Evolutionary conservation across 2,797 vertebrate species (phyloP), one percentile per base, ranked within the genome.

Genomic region (Gila robusta): DNA sequence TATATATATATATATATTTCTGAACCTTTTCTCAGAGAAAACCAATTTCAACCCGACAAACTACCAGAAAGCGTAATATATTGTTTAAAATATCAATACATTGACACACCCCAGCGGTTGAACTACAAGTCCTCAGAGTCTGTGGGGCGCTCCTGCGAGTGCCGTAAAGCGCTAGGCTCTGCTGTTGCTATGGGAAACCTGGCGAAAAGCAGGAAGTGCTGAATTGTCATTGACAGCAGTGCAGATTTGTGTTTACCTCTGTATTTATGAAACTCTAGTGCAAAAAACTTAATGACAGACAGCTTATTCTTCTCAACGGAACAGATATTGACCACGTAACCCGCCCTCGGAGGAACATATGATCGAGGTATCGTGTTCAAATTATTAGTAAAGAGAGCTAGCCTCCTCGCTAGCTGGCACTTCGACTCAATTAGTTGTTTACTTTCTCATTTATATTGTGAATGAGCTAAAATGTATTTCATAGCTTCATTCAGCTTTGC

Each of bases 161-260:
- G 94, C 92, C 95, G 95, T 95, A 96, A 96, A 96, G 93, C 87
- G 69, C 4, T 52, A 6, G 5, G 56, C 12, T 87, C 35, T 44
- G 52, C 7, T 28, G 94, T 95, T 96, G 93, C 94, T 88, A 92
- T 32, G 52, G 92, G 94, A 90, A 83, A 95, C 91, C 52, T 59
- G 64, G 16, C 78, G 87, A 41, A 73, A 92, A 91, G 85, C 88
- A 93, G 95, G 95, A 96, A 96, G 95, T 95, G 71, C 52, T 64
- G 79, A 28, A 28, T 76, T 44, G 44, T 16, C 78, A 85, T 19
- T 82, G 73, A 85, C 87, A 79, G 74, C 28, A 28, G 66, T 44
- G 56, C 44, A 52, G 47, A n/a, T 56, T 39, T 56, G 73, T 79
- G 44, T 87, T 81, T 78, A 83, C 41, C 11, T 47, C n/a, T 41